Percentiles rank a stretch among this genome's conserved stretches.
Evolutionary conservation across 2,797 vertebrate genomes (phyloP).

Genomic region (Astyanax mexicanus): DNA sequence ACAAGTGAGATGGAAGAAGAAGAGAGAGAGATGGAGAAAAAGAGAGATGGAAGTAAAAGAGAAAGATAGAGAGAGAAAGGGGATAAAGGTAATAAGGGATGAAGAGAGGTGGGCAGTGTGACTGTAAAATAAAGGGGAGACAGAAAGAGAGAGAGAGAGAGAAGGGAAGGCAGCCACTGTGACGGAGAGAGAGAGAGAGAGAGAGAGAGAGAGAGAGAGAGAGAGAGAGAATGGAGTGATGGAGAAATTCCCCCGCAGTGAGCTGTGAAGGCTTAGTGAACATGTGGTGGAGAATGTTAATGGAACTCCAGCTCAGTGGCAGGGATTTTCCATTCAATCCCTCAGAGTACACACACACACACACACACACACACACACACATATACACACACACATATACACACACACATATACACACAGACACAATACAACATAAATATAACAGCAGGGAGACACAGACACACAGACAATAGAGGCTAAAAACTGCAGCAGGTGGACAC

Average conservation of each 20-base stretch:
- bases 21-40: background rate
- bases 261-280: conserved; percentile 39
- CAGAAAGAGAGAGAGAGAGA: background rate
- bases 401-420: conserved; percentile 30
- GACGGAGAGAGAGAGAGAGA: conserved; percentile 2
- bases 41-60: background rate
- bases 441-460: conserved; percentile 21
- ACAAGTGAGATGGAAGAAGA: background rate
- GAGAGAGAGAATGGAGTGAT: background rate
- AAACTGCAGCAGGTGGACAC: background rate
- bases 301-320: conserved; percentile 69
- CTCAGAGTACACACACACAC: conserved; percentile 39
- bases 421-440: conserved; percentile 8
- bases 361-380: conserved; percentile 40
- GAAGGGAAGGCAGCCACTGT: background rate
- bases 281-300: conserved; percentile 76
- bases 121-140: background rate
- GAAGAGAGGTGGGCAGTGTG: no score
- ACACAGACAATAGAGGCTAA: background rate
- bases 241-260: conserved; percentile 48
- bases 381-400: conserved; percentile 33
- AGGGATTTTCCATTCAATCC: conserved; percentile 76
- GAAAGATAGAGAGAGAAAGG: background rate
- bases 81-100: background rate
- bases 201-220: background rate